phyloP scores from a whole-genome alignment of 2,797 vertebrate genomes.

The Babyrousa celebensis region DNA sequence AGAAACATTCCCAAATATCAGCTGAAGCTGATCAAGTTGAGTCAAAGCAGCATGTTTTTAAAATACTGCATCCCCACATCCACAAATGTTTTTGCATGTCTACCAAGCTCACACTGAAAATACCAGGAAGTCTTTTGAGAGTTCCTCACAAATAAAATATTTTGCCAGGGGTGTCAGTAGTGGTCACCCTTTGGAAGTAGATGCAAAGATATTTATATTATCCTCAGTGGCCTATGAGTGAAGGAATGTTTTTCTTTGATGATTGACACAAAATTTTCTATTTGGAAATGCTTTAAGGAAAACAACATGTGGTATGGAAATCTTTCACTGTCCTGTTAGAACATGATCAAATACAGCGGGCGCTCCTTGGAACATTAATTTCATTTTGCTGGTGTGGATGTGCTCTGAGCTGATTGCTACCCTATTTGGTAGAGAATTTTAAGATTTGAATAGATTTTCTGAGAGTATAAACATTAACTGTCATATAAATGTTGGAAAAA shows the following conservation, averaged over 20 bases:
- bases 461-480: not conserved
- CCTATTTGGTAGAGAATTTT: not conserved
- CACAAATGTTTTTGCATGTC: slow-evolving; percentile 72
- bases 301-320: slow-evolving; percentile 60
- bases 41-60: slow-evolving; percentile 65
- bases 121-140: slow-evolving; percentile 69
- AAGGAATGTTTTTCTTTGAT: slow-evolving; percentile 75
- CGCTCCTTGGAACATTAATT: slow-evolving; percentile 34
- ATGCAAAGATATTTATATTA: slow-evolving; percentile 61
- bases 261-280: slow-evolving; percentile 73
- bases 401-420: not conserved
- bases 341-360: not conserved
- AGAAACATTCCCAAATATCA: slow-evolving; percentile 51
- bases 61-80: slow-evolving; percentile 41
- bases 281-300: slow-evolving; percentile 78
- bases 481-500: slow-evolving; percentile 2
- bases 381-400: not conserved
- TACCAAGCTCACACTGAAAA: slow-evolving; percentile 66
- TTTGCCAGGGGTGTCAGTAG: slow-evolving; percentile 21
- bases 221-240: slow-evolving; percentile 57
- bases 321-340: slow-evolving; percentile 36
- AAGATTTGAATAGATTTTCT: not conserved
- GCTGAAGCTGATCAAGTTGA: slow-evolving; percentile 57
- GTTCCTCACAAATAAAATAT: slow-evolving; percentile 69
- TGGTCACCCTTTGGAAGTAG: slow-evolving; percentile 56